Evolutionary conservation across 2,113 vertebrate genomes (phyloP).

Genomic region (Geococcyx californianus): DNA sequence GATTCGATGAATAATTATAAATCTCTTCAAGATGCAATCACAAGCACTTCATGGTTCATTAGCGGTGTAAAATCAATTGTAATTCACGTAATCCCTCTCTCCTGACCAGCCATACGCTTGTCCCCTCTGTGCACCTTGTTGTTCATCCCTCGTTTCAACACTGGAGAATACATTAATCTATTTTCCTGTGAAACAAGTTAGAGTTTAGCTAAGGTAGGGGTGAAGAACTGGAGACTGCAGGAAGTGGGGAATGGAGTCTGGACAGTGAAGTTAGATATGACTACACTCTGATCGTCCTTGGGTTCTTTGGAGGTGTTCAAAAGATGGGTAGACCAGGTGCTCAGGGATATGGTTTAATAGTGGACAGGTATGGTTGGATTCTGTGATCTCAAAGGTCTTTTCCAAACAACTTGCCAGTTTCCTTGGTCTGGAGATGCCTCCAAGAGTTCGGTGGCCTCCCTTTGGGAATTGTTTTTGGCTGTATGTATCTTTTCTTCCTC

Average conservation of each 20-base stretch:
- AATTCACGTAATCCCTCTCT: constrained; percentile 71
- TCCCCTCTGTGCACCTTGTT: background rate
- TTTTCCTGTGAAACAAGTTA: background rate
- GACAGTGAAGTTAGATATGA: background rate
- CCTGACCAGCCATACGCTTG: constrained; percentile 54
- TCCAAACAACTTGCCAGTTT: background rate
- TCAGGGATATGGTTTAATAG: too few relatives aligned
- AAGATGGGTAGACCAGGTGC: too few relatives aligned
- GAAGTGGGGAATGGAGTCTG: background rate
- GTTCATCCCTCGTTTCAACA: background rate
- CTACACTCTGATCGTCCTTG: too few relatives aligned
- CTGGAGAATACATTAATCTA: background rate
- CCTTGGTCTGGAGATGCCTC: background rate
- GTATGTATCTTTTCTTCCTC: background rate
- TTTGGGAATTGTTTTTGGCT: background rate
- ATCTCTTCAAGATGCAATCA: constrained; percentile 84
- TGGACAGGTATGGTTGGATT: too few relatives aligned
- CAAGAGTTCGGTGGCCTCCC: background rate
- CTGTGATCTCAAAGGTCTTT: too few relatives aligned
- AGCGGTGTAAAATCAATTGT: constrained; percentile 77
- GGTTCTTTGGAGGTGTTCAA: background rate
- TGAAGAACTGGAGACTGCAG: background rate
- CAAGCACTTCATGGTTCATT: constrained; percentile 76
- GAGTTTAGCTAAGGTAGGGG: background rate
- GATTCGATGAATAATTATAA: constrained; percentile 82